phyloP scores from a whole-genome alignment of 2,113 vertebrate genomes.

The Elephas maximus region DNA sequence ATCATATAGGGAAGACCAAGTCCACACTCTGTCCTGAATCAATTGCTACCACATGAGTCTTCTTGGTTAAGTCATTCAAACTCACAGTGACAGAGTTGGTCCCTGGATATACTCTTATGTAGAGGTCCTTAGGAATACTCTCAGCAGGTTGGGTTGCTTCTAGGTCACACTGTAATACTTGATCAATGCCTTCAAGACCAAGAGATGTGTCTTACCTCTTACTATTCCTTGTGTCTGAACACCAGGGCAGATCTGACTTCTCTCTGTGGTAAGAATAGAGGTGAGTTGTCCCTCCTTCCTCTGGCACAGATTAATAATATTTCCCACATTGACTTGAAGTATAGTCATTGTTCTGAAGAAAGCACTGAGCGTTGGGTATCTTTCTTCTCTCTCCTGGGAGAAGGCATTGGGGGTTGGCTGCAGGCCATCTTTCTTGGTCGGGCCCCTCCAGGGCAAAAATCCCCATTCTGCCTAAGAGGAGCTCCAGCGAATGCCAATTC shows the following conservation, averaged over 20 bases:
- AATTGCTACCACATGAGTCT: slow-evolving; percentile 92
- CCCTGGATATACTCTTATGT: slow-evolving; percentile 94
- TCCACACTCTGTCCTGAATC: slow-evolving; percentile 92
- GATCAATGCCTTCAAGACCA: neutral
- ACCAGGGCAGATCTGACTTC: neutral
- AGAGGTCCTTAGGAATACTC: slow-evolving; percentile 88
- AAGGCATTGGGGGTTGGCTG: neutral
- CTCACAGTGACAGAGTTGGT: slow-evolving; percentile 93
- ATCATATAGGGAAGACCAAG: slow-evolving; percentile 91
- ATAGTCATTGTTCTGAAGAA: slow-evolving; percentile 90
- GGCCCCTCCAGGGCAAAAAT: neutral
- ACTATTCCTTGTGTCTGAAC: neutral
- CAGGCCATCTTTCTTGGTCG: neutral
- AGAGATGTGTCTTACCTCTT: slow-evolving; percentile 41
- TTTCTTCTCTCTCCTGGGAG: slow-evolving; percentile 73
- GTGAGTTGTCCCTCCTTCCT: slow-evolving; percentile 90
- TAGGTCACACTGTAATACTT: neutral
- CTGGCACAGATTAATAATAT: slow-evolving; percentile 88
- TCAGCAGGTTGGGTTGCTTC: neutral
- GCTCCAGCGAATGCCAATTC: slow-evolving; percentile 80
- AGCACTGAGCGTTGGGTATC: slow-evolving; percentile 80
- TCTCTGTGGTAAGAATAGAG: slow-evolving; percentile 91
- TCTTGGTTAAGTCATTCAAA: slow-evolving; percentile 83
- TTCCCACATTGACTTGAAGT: slow-evolving; percentile 92
- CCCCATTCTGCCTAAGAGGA: neutral